Base-by-base conservation (phyloP, 2,888 invertebrate species). In the Seira ritae region DNA sequence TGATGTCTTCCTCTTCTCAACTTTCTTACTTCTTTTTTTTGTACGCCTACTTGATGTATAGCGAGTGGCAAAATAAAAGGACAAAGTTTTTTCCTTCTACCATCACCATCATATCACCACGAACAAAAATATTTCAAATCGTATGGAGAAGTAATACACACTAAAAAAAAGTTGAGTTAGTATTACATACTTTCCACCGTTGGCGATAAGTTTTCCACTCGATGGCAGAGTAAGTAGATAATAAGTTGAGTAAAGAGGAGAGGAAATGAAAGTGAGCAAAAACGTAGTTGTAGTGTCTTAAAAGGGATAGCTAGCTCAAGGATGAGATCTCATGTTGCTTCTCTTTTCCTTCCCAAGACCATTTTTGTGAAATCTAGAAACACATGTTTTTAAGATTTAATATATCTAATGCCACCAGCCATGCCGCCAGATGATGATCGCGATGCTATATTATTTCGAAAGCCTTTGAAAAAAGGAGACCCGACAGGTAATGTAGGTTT, bases 1-100 rank as follows among this genome's bases (percentile, higher is more conserved):
- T 31, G 71, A 78, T 42, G 78, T 78, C 20, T 74, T 17, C 66
- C 46, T 66, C 50, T 68, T 75, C 69, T 77, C 68, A 67, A 23
- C 31, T 69, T 77, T 69, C 67, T 37, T 42, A 6, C 60, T n/a
- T 60, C 17, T 68, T 42, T 42, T 42, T 6, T 12, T 42, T 42
- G 12, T 42, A 42, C 42, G 42, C 42, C 42, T 42, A 42, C 65
- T 24, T 42, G 65, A 20, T 37, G 20, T 23, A 31, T 10, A 66
- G n/a, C n/a, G n/a, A n/a, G 24, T 15, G 42, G 20, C 12, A 37
- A 37, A 17, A 19, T 24, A 19, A 24, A 15, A 69, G 67, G n/a
- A 68, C 68, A 68, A 6, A 60, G 8, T 60, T 31, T 60, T 69
- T 60, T 55, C 68, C 19, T 69, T 15, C 1, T 50, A n/a, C n/a